Evolutionary conservation across 2,888 invertebrate genomes (phyloP).

Genomic region (Antheraea yamamai): DNA sequence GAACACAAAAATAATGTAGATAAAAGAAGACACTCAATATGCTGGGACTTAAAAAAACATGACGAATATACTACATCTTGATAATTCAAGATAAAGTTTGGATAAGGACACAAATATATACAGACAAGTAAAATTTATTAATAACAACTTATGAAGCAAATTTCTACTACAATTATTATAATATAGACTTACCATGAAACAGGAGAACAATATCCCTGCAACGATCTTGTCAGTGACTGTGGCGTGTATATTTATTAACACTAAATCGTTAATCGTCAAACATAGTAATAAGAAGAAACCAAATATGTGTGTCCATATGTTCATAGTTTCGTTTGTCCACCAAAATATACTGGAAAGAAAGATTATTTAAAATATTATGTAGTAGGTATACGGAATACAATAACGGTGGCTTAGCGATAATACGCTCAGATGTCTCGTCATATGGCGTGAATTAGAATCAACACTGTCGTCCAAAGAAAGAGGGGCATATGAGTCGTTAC

Average conservation of each 20-base stretch:
- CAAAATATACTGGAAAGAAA: conserved; percentile 89
- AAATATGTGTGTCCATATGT: conserved; percentile 98
- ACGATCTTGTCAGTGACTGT: conserved; percentile 92
- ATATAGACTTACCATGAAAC: conserved; percentile 88
- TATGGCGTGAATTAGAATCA: too few species aligned
- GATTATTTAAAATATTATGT: conserved; percentile 7
- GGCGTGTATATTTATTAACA: conserved; percentile 89
- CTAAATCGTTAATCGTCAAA: conserved; percentile 91
- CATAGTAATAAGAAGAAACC: conserved; percentile 92
- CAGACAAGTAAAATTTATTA: too few species aligned
- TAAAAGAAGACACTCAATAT: too few species aligned
- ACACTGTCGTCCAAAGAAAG: too few species aligned
- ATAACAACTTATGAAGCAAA: too few species aligned
- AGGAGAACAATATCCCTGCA: conserved; percentile 90
- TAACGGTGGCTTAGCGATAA: neutral
- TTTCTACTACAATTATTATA: neutral
- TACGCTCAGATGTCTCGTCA: neutral
- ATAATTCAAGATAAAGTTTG: too few species aligned
- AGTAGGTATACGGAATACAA: neutral
- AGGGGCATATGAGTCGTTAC: too few species aligned
- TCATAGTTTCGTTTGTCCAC: conserved; percentile 98
- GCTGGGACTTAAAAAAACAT: too few species aligned
- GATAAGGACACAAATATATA: too few species aligned
- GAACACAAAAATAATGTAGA: too few species aligned
- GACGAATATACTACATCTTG: too few species aligned